Evolutionary conservation across 2,797 vertebrate species (phyloP).

Genomic region (Syndactyla subalaris): DNA sequence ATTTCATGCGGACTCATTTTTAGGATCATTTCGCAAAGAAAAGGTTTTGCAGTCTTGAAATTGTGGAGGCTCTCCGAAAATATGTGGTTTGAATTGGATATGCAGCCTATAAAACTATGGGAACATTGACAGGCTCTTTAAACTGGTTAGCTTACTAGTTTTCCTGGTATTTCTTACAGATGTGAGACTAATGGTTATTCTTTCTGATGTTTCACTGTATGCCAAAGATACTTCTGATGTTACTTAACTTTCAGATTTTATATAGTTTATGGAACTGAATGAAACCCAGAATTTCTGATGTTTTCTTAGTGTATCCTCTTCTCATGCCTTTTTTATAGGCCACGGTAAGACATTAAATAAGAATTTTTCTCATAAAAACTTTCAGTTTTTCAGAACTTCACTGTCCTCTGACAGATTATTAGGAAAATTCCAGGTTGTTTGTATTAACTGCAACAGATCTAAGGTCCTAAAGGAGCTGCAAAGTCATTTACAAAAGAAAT

Average conservation of each 20-base stretch:
- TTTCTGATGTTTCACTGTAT: neutral
- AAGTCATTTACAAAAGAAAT: neutral
- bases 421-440: neutral
- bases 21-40: neutral
- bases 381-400: neutral
- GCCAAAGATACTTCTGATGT: neutral
- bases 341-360: neutral
- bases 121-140: neutral
- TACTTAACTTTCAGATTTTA: neutral
- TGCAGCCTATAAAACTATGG: neutral
- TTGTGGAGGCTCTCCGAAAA: neutral
- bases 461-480: neutral
- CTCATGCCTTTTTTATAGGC: neutral
- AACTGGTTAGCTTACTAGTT: neutral
- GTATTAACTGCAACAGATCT: neutral
- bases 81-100: neutral
- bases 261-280: neutral
- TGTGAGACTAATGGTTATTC: neutral
- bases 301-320: neutral
- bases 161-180: neutral
- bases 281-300: neutral
- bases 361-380: neutral
- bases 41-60: neutral
- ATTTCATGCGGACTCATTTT: neutral
- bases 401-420: neutral